Percentiles rank a stretch among this genome's conserved stretches.
Conservation (phyloP, 1,140 invertebrate genomes). For the Microplitis mediator region DNA sequence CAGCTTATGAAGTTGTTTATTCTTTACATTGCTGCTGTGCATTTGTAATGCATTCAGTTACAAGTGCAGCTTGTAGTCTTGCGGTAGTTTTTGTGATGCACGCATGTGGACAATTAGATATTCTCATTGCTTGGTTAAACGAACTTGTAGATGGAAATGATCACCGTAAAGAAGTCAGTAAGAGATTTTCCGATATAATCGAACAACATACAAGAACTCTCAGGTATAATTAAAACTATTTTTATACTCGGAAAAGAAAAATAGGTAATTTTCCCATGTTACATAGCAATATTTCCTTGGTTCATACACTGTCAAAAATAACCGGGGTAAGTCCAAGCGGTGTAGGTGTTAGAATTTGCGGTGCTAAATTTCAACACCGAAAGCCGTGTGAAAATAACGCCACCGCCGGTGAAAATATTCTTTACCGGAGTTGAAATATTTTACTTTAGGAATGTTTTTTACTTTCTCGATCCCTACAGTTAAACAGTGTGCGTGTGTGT, state of each 20-base stretch:
- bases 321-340: too few species aligned
- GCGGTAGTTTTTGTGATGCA: conserved; percentile 42
- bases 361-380: too few species aligned
- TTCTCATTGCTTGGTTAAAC: conserved; percentile 24
- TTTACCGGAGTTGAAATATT: too few species aligned
- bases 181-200: conserved; percentile 13
- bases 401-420: too few species aligned
- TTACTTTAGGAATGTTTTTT: too few species aligned
- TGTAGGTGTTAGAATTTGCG: too few species aligned
- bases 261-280: background rate
- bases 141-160: conserved; percentile 17
- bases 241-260: background rate
- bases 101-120: conserved; percentile 31
- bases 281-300: background rate
- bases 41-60: conserved; percentile 37
- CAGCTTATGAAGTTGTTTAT: conserved; percentile 42
- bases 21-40: conserved; percentile 36
- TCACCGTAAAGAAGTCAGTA: background rate
- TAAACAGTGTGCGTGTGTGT: too few species aligned
- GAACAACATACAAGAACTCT: conserved; percentile 23
- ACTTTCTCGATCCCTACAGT: too few species aligned
- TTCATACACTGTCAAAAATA: too few species aligned
- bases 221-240: conserved; percentile 11
- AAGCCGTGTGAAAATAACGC: too few species aligned
- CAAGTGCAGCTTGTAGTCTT: conserved; percentile 37